Evolutionary conservation across 2,888 invertebrate species (phyloP), one percentile per base, ranked within the genome.

Genomic region (Pogonocherus hispidulus): DNA sequence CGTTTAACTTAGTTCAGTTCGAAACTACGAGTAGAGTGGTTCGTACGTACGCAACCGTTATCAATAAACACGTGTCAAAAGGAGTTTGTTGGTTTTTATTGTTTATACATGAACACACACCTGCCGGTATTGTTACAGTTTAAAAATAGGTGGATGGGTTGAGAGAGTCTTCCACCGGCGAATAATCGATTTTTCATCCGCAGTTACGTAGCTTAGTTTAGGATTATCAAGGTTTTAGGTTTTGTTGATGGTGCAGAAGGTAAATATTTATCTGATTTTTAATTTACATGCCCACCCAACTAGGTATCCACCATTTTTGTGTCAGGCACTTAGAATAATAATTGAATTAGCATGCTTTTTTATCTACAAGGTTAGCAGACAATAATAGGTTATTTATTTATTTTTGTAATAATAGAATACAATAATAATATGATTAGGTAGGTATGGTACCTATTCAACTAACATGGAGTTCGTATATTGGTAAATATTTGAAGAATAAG

Each of bases 41-140:
- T 41, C 55, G 55, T n/a, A 37, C 35, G n/a, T 41, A 37, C 19
- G n/a, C 16, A n/a, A n/a, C 14, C 35, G n/a, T 41, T 55, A 55
- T 41, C 55, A 20, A 18, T 41, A 37, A 41, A 55, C 55, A 55
- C 55, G 55, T 55, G 55, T 55, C 35, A 14, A 11, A 20, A 41
- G 37, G 37, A 37, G 37, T 55, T 55, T 55, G 55, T 41, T 14
- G 37, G 55, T 14, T 27, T 54, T 55, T 54, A 18, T 37, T 35
- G 35, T 55, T 55, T 20, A 20, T 55, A 5, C 20, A 20, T 20
- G 18, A 8, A 35, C n/a, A 20, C 11, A 18, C 5, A 37, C 37
- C 19, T 18, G 27, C 20, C n/a, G 37, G 35, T 37, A 55, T 37
- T 11, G 19, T 41, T 41, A 35, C 14, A n/a, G 6, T 2, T 55